phyloP scores from a whole-genome alignment of 2,888 invertebrate species.

The Hyalella azteca region DNA sequence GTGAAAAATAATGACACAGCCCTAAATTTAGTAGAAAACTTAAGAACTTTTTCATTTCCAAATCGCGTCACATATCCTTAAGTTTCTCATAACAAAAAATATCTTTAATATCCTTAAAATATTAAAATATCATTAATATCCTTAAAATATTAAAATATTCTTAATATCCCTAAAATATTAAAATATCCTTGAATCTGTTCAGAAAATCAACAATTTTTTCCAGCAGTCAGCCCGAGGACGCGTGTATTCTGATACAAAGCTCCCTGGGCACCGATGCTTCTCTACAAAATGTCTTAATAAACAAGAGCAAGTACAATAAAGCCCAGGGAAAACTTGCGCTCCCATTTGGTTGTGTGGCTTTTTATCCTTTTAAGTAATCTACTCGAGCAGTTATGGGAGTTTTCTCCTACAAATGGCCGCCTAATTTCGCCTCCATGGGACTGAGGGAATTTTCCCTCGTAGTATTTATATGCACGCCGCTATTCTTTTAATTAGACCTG shows the following conservation, averaged over 20 bases:
- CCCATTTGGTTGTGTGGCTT: constrained; percentile 36
- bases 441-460: not conserved
- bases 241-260: constrained; percentile 19
- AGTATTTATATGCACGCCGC: constrained; percentile 39
- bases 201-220: constrained; percentile 1
- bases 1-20: too few species aligned
- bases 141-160: too few species aligned
- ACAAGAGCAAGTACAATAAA: constrained; percentile 39
- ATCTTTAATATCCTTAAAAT: too few species aligned
- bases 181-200: too few species aligned
- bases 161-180: too few species aligned
- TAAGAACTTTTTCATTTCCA: too few species aligned
- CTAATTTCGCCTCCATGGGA: constrained; percentile 40
- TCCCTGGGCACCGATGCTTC: constrained; percentile 23
- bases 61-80: too few species aligned
- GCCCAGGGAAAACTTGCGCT: constrained; percentile 12
- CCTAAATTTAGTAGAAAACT: too few species aligned
- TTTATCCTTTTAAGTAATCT: constrained; percentile 39
- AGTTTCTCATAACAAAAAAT: too few species aligned
- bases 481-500: constrained; percentile 38
- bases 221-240: not conserved
- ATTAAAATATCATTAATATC: too few species aligned
- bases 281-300: constrained; percentile 37
- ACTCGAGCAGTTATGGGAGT: constrained; percentile 38
- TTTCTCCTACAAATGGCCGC: constrained; percentile 39